Base-by-base conservation (phyloP, 2,888 invertebrate genomes). In the Tetrapedia diversipes region DNA sequence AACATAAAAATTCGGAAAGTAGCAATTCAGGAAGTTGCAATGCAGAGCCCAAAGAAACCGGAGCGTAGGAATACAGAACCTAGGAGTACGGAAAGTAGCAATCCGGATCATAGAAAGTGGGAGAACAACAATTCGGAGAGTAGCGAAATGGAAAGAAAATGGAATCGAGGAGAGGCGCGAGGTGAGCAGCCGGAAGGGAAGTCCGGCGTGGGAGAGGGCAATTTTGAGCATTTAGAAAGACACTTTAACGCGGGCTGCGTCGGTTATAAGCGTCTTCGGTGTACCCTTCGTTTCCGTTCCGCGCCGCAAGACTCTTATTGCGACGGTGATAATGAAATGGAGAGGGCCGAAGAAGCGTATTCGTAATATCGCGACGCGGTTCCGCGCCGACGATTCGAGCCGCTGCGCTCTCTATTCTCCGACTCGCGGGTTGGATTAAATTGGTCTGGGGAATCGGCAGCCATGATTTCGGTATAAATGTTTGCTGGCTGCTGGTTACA, bases 321-420 rank as follows among this genome's bases (percentile, higher is more conserved):
- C 72, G 60, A 69, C 47, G 41, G 24, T 11, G 60, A 60, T 73
- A 73, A 73, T 73, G 72, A 69, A 73, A 73, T 49, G 47, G 72
- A 41, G 72, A 61, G 61, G 37, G 37, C 37, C 60, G 47, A 68
- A 68, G 68, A 60, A 73, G 47, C 54, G 56, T 47, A 59, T 37
- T 61, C 61, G 72, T 68, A 73, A 73, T 73, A 73, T 73, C 54
- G 53, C 39, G 68, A 39, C 63, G 63, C 63, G 39, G 39, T 63
- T 63, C 45, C 45, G 34, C 60, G 45, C 45, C 34, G 60, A 63
- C 63, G 51, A 27, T 39, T 14, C 22, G 27, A 22, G 29, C 29
- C 8, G 14, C 8, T 27, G 27, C 7, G 29, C 41, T 53, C 63
- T 64, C 63, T 41, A 41, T 51, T 39, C 51, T 19, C 51, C 10